Base-by-base conservation (phyloP, 2,797 vertebrate genomes). In the Coracias cyanogaster region DNA sequence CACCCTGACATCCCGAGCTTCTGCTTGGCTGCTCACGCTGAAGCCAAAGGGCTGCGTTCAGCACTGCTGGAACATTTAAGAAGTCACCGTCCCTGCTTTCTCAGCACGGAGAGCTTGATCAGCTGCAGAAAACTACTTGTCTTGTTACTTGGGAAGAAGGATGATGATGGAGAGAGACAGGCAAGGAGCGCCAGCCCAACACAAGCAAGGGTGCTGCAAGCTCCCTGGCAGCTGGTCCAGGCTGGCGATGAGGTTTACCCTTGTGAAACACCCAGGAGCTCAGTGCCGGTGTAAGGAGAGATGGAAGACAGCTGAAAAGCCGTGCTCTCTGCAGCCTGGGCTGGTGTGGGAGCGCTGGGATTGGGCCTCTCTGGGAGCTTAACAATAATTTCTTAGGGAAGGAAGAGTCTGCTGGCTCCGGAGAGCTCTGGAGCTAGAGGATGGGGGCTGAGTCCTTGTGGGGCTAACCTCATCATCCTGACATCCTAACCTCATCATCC, bases 91-190 rank as follows among this genome's bases (percentile, higher is more conserved):
- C 80, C 48, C 52, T 48, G 89, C 88, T 55, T 82, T 67, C 71
- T 94, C 90, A 76, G 90, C 93, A n/a, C 45, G 11, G 62, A 71
- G 35, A 71, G 77, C 88, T 73, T 18, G 57, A 26, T 84, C 73
- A 35, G 90, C 89, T 92, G 81, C 86, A 70, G 71, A 90, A 86
- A 92, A 82, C 83, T 89, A 76, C 90, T 86, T 80, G 73, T 90
- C 92, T 81, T 20, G 43, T 74, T 93, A 67, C 71, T 67, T 19
- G 57, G 67, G 64, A 84, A 80, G 70, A 93, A 62, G 28, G 41
- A 87, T 37, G 52, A 1, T 89, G 57, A 93, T 62, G 29, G 66
- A 64, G 65, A 37, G 54, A 90, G 94, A 87, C 81, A 57, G 45
- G 64, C 86, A 67, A 84, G 64, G 87, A 88, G 51, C 37, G 60